These are phyloP conservation scores for Morelia viridis DNA, from an alignment of 2,797 vertebrate species.

Conservation along the genomic window DNA sequence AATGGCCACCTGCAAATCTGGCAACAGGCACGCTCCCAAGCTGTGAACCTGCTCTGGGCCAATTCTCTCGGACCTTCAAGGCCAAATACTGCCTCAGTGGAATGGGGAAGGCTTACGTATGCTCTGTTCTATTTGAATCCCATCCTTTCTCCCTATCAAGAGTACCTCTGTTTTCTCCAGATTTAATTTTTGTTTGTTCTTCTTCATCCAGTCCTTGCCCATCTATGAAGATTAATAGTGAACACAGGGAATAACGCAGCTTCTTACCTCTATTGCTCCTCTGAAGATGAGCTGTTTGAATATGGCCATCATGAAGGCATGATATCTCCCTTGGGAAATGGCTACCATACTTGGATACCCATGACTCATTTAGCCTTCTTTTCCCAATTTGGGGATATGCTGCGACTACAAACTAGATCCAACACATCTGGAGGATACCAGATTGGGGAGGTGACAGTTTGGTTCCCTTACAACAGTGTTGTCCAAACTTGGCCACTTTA, in stretches of 20 bases:
- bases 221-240: not conserved
- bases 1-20: not conserved
- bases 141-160: not conserved
- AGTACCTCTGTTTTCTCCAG: not conserved
- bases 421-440: too few relatives aligned
- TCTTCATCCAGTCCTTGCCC: not conserved
- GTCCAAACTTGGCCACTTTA: too few relatives aligned
- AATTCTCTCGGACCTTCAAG: too few relatives aligned
- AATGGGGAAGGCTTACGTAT: too few relatives aligned
- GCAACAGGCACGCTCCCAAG: not conserved
- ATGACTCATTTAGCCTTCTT: not conserved
- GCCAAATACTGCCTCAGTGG: too few relatives aligned
- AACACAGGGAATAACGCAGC: not conserved
- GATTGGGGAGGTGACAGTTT: not conserved
- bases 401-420: not conserved
- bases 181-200: not conserved
- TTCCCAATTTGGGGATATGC: not conserved
- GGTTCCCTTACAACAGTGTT: not conserved
- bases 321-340: not conserved
- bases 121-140: too few relatives aligned
- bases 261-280: not conserved
- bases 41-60: not conserved
- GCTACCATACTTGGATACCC: not conserved
- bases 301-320: not conserved
- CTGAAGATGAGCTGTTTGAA: not conserved